These are phyloP conservation scores for Lagria hirta DNA, from an alignment of 2,888 invertebrate species.

Conservation along the genomic window DNA sequence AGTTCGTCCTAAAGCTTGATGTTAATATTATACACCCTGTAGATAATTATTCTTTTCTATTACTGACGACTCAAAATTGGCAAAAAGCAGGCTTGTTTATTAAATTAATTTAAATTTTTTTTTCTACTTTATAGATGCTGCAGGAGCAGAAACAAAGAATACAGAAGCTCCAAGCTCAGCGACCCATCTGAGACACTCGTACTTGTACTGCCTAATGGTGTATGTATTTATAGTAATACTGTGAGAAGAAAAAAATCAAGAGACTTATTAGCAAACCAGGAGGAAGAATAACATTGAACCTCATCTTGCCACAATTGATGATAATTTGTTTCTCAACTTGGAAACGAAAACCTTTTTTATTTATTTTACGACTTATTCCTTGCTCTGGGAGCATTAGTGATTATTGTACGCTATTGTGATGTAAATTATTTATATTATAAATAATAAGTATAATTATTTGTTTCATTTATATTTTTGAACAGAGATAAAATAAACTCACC, in stretches of 20 bases:
- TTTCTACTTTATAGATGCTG: slow-evolving; percentile 14
- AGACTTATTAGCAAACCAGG: slow-evolving; percentile 6
- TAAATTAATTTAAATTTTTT: slow-evolving; percentile 9
- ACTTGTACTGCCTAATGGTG: slow-evolving; percentile 13
- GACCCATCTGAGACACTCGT: slow-evolving; percentile 5
- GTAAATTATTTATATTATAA: slow-evolving; percentile 38
- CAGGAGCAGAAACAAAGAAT: slow-evolving; percentile 22
- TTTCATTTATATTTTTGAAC: too few species aligned
- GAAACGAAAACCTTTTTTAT: slow-evolving; percentile 13
- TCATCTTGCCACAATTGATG: slow-evolving; percentile 23
- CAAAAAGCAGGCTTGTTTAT: too few species aligned
- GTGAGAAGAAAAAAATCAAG: slow-evolving; percentile 13
- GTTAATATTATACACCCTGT: too few species aligned
- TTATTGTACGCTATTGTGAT: slow-evolving; percentile 36
- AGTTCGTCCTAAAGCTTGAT: too few species aligned
- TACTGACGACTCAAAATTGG: too few species aligned
- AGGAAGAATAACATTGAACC: slow-evolving; percentile 3
- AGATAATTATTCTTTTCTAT: too few species aligned
- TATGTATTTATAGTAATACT: slow-evolving; percentile 9
- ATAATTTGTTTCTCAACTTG: too few species aligned
- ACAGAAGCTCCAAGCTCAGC: slow-evolving; percentile 17
- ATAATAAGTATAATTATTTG: slow-evolving; percentile 28
- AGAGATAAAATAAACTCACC: too few species aligned
- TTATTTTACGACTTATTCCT: slow-evolving; percentile 18
- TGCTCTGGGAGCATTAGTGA: slow-evolving; percentile 35